Evolutionary conservation across 2,113 vertebrate genomes (phyloP).

Genomic region (Neotoma lepida): DNA sequence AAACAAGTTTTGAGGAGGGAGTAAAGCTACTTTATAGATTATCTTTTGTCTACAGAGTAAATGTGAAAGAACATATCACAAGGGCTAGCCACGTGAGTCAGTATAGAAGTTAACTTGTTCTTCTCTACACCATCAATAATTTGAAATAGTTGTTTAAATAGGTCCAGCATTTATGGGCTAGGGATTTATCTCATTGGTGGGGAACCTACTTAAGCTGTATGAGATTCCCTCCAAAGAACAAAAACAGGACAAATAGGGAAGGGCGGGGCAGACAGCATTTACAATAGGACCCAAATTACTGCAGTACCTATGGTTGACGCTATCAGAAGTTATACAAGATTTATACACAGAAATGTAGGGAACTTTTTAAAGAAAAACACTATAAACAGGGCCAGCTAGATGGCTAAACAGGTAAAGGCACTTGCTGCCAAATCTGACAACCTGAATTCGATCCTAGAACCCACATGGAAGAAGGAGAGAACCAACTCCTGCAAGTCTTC

Average conservation of each 20-base stretch:
- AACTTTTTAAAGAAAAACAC: not conserved
- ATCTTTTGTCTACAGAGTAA: not conserved
- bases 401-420: not conserved
- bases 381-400: not conserved
- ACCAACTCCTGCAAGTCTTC: not conserved
- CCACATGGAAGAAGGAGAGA: not conserved
- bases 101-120: fast-evolving
- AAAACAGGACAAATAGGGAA: not conserved
- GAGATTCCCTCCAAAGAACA: not conserved
- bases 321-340: not conserved
- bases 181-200: not conserved
- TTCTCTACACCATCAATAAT: not conserved
- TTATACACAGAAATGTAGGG: not conserved
- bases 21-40: too few relatives aligned
- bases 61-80: fast-evolving
- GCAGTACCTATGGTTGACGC: too few relatives aligned
- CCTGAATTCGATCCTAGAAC: not conserved
- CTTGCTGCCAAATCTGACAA: not conserved
- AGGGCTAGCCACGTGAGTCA: not conserved
- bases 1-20: not conserved
- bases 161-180: not conserved
- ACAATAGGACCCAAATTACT: not conserved
- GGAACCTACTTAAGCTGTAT: not conserved
- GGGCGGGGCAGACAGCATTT: not conserved
- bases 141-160: not conserved